A percentile compares a stretch with the other conserved stretches of the same genome.
These are phyloP conservation scores for Dione juno DNA, from an alignment of 2,888 invertebrate species.

Conservation along the genomic window DNA sequence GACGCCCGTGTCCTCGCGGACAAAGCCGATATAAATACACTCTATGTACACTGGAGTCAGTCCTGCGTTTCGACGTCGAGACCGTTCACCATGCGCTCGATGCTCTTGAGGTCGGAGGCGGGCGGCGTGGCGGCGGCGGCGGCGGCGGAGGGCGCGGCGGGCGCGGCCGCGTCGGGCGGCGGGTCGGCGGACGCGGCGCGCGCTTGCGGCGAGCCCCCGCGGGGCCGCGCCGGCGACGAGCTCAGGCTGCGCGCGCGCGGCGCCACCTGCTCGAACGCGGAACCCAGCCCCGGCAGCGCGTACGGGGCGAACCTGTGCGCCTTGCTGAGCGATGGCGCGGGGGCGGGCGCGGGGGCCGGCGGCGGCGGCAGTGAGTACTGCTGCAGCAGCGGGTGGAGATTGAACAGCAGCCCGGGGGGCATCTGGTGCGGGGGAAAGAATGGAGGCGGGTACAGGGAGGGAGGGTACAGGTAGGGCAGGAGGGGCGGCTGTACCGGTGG, in stretches of 20 bases:
- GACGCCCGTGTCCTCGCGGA: conserved; percentile 56
- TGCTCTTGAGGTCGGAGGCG: conserved; percentile 95
- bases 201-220: conserved; percentile 71
- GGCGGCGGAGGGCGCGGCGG: conserved; percentile 67
- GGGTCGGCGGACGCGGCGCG: conserved; percentile 81
- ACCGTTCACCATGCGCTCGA: conserved; percentile 99
- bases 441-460: conserved; percentile 91
- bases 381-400: conserved; percentile 94
- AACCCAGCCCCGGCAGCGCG: conserved; percentile 90
- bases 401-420: conserved; percentile 93
- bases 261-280: conserved; percentile 95
- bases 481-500: conserved; percentile 96
- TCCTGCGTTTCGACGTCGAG: conserved; percentile 91
- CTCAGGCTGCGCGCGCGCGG: conserved; percentile 87
- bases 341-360: conserved; percentile 85
- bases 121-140: conserved; percentile 78
- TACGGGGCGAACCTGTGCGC: conserved; percentile 94
- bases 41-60: conserved; percentile 79
- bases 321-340: conserved; percentile 86
- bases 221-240: conserved; percentile 81
- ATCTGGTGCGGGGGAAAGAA: conserved; percentile 90
- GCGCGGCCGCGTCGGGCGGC: conserved; percentile 81
- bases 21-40: conserved; percentile 74
- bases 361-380: conserved; percentile 92
- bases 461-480: conserved; percentile 96